Conservation (phyloP, 1,140 invertebrate species). For the Apis cerana region DNA sequence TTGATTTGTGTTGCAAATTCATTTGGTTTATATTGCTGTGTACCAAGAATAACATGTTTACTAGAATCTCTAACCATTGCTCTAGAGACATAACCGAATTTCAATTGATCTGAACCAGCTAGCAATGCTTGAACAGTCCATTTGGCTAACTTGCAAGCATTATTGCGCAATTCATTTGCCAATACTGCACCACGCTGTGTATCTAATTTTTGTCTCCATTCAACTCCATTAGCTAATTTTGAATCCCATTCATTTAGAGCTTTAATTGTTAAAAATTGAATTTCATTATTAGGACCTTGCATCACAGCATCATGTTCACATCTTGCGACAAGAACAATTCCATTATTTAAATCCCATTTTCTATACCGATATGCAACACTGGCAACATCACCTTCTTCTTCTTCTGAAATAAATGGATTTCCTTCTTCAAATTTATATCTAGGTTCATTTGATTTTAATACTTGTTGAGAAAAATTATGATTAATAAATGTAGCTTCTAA, state of each 20-base stretch:
- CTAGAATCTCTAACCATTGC: conserved; percentile 95
- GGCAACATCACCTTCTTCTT: conserved; percentile 96
- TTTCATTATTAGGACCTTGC: conserved; percentile 94
- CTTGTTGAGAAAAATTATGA: conserved; percentile 99
- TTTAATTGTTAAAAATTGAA: conserved; percentile 97
- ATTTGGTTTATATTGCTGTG: conserved; percentile 98
- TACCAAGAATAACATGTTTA: conserved; percentile 98
- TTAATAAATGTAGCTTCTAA: conserved; percentile 99
- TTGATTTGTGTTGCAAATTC: conserved; percentile 99
- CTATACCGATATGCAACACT: conserved; percentile 98
- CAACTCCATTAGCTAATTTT: conserved; percentile 96
- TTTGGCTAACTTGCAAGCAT: conserved; percentile 99
- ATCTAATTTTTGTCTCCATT: conserved; percentile 99
- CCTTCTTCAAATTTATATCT: conserved; percentile 94
- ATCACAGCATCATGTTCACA: conserved; percentile 99
- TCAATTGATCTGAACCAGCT: conserved; percentile 98
- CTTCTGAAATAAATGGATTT: conserved; percentile 97
- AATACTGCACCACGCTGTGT: conserved; percentile 98
- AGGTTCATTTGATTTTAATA: conserved; percentile 86
- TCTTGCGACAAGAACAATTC: conserved; percentile 93
- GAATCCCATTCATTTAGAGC: conserved; percentile 99
- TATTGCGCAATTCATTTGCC: conserved; percentile 99
- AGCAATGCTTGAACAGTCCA: conserved; percentile 99
- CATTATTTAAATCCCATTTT: conserved; percentile 98
- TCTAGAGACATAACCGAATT: conserved; percentile 99